These are phyloP conservation scores for Gallinago media DNA, from an alignment of 2,113 vertebrate genomes.

Conservation along the genomic window DNA sequence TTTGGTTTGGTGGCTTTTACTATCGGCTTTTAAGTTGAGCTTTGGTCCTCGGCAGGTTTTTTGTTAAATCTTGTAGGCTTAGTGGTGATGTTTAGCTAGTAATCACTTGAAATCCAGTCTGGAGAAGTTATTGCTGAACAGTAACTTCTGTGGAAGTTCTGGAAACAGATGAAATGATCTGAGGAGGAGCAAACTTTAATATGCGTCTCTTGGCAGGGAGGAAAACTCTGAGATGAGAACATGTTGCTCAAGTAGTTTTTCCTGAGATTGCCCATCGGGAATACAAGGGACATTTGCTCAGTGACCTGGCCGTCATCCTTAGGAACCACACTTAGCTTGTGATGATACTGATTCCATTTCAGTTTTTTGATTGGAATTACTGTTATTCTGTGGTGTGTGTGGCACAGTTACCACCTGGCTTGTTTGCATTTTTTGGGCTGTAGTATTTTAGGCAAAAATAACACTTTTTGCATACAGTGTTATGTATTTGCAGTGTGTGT, in stretches of 20 bases:
- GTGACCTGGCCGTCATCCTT: neutral
- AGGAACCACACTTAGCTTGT: neutral
- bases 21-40: neutral
- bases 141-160: too few species aligned
- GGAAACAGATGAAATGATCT: neutral
- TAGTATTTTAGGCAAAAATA: neutral
- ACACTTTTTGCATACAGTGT: too few species aligned
- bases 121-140: neutral
- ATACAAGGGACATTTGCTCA: accelerated
- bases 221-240: neutral
- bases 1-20: neutral
- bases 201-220: neutral
- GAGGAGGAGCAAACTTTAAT: neutral
- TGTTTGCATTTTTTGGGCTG: neutral
- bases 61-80: neutral
- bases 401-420: neutral
- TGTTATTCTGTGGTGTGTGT: neutral
- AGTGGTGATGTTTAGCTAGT: neutral
- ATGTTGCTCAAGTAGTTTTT: neutral
- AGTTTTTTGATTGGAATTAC: neutral
- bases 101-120: neutral
- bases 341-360: neutral
- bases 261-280: neutral
- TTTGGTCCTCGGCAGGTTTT: neutral
- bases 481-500: accelerated